Conservation (phyloP, 2,113 vertebrate species). For the Probosciger aterrimus region DNA sequence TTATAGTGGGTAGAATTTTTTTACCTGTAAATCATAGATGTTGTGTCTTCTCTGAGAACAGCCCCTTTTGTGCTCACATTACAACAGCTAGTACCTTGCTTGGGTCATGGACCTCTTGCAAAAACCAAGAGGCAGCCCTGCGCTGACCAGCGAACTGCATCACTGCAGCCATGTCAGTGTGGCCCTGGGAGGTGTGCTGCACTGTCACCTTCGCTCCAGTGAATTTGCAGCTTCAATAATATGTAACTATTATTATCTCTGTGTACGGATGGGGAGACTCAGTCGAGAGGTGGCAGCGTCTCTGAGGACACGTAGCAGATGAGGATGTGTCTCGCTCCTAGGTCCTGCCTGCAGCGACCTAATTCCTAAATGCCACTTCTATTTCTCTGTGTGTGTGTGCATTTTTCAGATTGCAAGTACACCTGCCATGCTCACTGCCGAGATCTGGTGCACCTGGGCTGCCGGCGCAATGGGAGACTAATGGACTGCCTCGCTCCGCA, state of each 20-base stretch:
- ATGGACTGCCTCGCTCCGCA: background rate
- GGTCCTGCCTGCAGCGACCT: background rate
- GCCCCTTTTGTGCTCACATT: background rate
- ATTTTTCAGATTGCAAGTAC: slow-evolving; percentile 74
- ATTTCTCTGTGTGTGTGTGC: background rate
- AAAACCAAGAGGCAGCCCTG: background rate
- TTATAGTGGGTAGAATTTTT: background rate
- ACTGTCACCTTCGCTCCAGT: background rate
- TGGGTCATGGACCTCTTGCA: background rate
- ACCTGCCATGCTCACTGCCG: slow-evolving; percentile 73
- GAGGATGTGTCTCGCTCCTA: background rate
- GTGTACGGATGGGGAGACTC: background rate
- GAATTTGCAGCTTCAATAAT: background rate
- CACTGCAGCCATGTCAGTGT: background rate
- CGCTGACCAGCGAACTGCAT: background rate
- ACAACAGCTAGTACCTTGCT: background rate
- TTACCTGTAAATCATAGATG: background rate
- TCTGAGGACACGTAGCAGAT: background rate
- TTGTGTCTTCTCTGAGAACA: background rate
- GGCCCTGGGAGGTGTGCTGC: background rate
- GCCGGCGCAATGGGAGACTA: slow-evolving; percentile 62
- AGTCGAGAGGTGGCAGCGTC: background rate
- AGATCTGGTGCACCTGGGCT: slow-evolving; percentile 75
- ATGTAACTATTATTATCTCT: background rate
- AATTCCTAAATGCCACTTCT: background rate